Evolutionary conservation across 2,888 invertebrate species (phyloP).

Genomic region (Bimastos eiseni): DNA sequence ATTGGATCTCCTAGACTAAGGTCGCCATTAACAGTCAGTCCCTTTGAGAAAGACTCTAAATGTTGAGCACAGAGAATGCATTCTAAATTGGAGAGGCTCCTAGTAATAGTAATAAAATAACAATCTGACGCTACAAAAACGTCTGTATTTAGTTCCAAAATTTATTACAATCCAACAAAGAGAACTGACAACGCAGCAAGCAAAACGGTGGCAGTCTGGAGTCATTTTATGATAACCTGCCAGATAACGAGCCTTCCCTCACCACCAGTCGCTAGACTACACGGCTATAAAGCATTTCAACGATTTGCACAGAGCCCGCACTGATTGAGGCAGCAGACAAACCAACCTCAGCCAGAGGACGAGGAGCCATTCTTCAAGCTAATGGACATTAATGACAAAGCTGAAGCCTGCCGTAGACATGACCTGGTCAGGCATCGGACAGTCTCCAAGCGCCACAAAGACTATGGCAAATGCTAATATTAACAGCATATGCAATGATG

Average conservation of each 20-base stretch:
- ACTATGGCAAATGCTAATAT: constrained; percentile 3
- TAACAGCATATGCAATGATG: neutral
- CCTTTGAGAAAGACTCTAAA: neutral
- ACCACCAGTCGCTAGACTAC: neutral
- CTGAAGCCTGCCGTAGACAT: neutral
- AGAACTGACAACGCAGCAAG: neutral
- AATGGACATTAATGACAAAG: constrained; percentile 13
- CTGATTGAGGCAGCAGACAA: neutral
- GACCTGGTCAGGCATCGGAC: neutral
- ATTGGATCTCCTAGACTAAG: neutral
- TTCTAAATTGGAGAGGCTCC: neutral
- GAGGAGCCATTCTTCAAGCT: neutral
- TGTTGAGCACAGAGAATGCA: neutral
- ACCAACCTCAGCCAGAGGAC: neutral
- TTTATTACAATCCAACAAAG: neutral
- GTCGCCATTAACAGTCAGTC: neutral
- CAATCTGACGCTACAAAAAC: neutral
- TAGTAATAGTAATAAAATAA: neutral
- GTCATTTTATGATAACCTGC: neutral
- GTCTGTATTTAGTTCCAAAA: neutral
- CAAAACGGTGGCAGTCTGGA: neutral
- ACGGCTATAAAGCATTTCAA: neutral
- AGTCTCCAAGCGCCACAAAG: neutral
- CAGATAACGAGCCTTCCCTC: neutral
- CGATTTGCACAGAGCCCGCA: neutral